Evolutionary conservation across 2,113 vertebrate species (phyloP).

Genomic region (Natator depressus): DNA sequence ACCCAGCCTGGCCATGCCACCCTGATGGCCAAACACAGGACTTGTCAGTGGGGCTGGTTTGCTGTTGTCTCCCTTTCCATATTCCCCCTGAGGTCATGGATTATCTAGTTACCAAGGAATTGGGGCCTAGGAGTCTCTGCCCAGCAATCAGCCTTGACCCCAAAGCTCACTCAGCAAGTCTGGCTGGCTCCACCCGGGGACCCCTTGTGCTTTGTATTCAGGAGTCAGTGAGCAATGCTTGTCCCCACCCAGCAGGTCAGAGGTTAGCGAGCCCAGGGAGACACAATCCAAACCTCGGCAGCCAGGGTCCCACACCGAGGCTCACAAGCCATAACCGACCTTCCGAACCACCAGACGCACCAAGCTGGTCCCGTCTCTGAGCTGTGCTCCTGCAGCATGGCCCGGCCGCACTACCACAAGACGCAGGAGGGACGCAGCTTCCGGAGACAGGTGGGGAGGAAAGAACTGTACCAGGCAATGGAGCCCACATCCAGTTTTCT

Average conservation of each 20-base stretch:
- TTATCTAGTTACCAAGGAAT: background rate
- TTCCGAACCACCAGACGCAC: background rate
- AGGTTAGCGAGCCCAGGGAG: background rate
- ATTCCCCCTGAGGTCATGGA: background rate
- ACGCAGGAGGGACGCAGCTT: background rate
- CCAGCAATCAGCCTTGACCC: background rate
- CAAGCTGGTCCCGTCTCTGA: too few relatives aligned
- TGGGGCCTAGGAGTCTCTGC: background rate
- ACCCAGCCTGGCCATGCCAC: too few relatives aligned
- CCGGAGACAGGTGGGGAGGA: background rate
- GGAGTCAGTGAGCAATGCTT: background rate
- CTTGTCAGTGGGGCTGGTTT: background rate
- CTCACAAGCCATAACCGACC: background rate
- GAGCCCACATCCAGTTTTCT: background rate
- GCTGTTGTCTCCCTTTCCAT: background rate
- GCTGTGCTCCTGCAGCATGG: too few relatives aligned
- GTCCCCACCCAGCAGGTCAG: too few relatives aligned
- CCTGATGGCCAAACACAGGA: too few relatives aligned
- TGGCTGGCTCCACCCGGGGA: background rate
- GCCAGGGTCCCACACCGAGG: background rate
- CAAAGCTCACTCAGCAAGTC: background rate
- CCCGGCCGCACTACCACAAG: background rate
- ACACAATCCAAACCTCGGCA: background rate
- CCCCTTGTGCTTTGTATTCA: background rate
- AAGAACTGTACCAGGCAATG: background rate